Evolutionary conservation across 2,888 invertebrate genomes (phyloP), one percentile per base, ranked within the genome.

Genomic region (Anarsia innoxiella): DNA sequence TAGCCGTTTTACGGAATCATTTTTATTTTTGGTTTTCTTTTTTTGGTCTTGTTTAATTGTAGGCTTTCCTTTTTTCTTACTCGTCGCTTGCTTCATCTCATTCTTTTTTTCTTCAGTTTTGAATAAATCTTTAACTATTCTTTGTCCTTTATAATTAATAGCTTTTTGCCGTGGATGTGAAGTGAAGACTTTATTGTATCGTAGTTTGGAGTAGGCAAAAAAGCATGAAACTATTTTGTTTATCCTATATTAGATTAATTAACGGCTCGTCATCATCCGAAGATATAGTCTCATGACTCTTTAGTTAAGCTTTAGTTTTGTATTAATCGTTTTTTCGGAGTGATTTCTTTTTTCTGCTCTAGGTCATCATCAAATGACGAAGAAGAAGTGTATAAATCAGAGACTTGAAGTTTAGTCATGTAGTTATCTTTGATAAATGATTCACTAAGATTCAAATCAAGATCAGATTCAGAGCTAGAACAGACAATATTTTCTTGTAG

Each of bases 161-260:
- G 45, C 41, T 45, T 45, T 45, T 39, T 40, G 39, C 25, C 46
- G 45, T 42, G 46, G 42, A 33, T 32, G 42, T 38, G n/a, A n/a
- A n/a, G n/a, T n/a, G 36, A 16, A 31, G 31, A 40, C 37, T 48
- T 51, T 47, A 41, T 44, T 11, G 23, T 41, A 42, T 43, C 45
- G 44, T 48, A 51, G 36, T 51, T 49, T 44, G 48, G 44, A 44
- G 51, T 51, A 41, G 51, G 47, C 45, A 46, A 42, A 46, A 50
- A 51, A 42, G 36, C 37, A 42, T 51, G 46, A 50, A 51, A 51
- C 36, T 43, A 46, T 49, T 42, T 44, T 49, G 35, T 41, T 45
- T 39, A 37, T 42, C 31, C 37, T 39, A 11, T 37, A 41, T 44
- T 46, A 33, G 36, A 31, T 44, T 43, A 40, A 42, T 44, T 40